Percentiles rank a stretch among this genome's conserved stretches.
Evolutionary conservation across 2,888 invertebrate species (phyloP).

Genomic region (Leucoma salicis): DNA sequence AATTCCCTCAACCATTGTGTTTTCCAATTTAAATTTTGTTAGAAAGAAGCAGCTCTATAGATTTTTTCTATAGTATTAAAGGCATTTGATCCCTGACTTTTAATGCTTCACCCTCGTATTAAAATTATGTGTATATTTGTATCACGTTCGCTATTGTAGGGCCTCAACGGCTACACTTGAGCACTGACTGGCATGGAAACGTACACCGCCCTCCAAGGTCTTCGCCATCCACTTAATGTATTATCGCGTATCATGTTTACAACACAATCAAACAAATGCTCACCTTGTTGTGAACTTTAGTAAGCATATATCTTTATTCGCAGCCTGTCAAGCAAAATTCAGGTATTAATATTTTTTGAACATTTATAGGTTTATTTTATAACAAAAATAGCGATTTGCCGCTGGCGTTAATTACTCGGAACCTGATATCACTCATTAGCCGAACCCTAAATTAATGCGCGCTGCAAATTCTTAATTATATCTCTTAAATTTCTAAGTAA

Average conservation of each 20-base stretch:
- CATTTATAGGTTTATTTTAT: conserved; percentile 46
- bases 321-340: background rate
- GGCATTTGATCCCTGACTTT: conserved; percentile 83
- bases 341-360: conserved; percentile 22
- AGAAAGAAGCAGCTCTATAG: conserved; percentile 36
- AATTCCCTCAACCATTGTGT: no score
- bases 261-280: conserved; percentile 17
- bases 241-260: conserved; percentile 40
- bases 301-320: background rate
- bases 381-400: conserved; percentile 69
- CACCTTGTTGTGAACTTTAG: background rate
- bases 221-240: conserved; percentile 50
- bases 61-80: conserved; percentile 61
- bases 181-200: conserved; percentile 53
- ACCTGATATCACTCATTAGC: conserved; percentile 80
- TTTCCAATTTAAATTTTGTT: no score
- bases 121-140: conserved; percentile 82
- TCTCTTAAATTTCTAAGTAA: conserved; percentile 81
- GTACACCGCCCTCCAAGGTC: conserved; percentile 69
- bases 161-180: conserved; percentile 58
- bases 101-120: conserved; percentile 82
- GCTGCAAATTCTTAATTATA: conserved; percentile 81
- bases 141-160: conserved; percentile 80
- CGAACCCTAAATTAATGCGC: conserved; percentile 78
- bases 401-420: conserved; percentile 76